phyloP scores from a whole-genome alignment of 2,888 invertebrate species.

The Latrodectus elegans region DNA sequence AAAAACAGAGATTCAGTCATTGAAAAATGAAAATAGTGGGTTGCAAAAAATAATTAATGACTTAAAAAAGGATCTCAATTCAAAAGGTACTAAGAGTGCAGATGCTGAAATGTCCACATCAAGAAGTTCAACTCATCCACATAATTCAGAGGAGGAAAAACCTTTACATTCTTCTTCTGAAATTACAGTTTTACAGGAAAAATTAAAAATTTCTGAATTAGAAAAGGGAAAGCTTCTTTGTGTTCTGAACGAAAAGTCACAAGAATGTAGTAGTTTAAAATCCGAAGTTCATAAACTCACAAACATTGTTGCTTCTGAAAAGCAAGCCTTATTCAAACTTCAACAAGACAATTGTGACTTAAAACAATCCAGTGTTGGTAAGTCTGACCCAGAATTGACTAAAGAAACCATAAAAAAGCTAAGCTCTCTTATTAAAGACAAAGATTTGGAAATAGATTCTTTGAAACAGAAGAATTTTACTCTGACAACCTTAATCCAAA shows the following conservation, averaged over 20 bases:
- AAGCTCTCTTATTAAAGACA: slow-evolving; percentile 75
- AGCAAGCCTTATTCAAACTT: slow-evolving; percentile 74
- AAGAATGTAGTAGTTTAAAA: slow-evolving; percentile 75
- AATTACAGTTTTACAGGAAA: slow-evolving; percentile 24
- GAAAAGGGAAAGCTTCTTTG: slow-evolving; percentile 75
- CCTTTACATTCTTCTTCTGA: slow-evolving; percentile 8
- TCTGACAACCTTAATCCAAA: slow-evolving; percentile 74
- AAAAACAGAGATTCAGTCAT: slow-evolving; percentile 22
- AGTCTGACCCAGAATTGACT: slow-evolving; percentile 76
- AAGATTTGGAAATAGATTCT: slow-evolving; percentile 76
- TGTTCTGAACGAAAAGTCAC: slow-evolving; percentile 75
- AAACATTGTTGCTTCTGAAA: slow-evolving; percentile 74
- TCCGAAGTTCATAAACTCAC: slow-evolving; percentile 75
- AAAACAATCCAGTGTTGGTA: slow-evolving; percentile 73
- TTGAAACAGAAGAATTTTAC: slow-evolving; percentile 75
- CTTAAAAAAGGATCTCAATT: slow-evolving; percentile 18
- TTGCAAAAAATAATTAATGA: slow-evolving; percentile 10
- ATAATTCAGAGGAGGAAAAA: slow-evolving; percentile 8
- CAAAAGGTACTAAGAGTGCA: slow-evolving; percentile 7
- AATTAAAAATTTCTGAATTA: slow-evolving; percentile 71
- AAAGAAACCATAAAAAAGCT: slow-evolving; percentile 75
- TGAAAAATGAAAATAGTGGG: slow-evolving; percentile 33
- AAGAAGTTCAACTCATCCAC: background rate
- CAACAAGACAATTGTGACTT: slow-evolving; percentile 74
- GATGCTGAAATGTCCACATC: background rate